phyloP scores from a whole-genome alignment of 2,888 invertebrate genomes.

The Drosophila rubida region DNA sequence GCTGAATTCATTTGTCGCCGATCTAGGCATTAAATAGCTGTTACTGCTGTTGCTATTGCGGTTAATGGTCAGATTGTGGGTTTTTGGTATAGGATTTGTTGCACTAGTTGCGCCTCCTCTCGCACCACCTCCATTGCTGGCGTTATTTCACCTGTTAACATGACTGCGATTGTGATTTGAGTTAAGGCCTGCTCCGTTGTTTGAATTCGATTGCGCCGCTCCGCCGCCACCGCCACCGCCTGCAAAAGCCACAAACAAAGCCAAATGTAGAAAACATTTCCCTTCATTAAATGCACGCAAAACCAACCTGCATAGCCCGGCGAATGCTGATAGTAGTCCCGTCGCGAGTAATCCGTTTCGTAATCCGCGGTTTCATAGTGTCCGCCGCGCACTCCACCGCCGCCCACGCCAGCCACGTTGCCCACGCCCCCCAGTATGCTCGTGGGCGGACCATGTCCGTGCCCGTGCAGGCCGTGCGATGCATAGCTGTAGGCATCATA shows the following conservation, averaged over 20 bases:
- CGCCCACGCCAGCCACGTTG: constrained; percentile 56
- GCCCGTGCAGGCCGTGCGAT: constrained; percentile 64
- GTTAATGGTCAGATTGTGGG: constrained; percentile 55
- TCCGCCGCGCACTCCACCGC: constrained; percentile 52
- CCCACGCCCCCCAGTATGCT: constrained; percentile 67
- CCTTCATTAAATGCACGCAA: neutral
- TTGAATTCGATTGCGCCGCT: constrained; percentile 74
- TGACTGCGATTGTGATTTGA: constrained; percentile 84
- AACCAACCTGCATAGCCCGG: constrained; percentile 82
- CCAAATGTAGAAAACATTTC: neutral
- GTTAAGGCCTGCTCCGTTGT: constrained; percentile 77
- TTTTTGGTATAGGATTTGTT: constrained; percentile 51
- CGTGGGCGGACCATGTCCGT: constrained; percentile 74
- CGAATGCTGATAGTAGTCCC: constrained; percentile 85
- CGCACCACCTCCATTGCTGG: constrained; percentile 64
- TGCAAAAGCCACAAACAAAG: constrained; percentile 19
- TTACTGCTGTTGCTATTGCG: constrained; percentile 23
- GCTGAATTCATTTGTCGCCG: constrained; percentile 47
- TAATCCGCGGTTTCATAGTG: constrained; percentile 84
- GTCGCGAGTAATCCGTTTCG: constrained; percentile 83
- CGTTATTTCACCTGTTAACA: constrained; percentile 84
- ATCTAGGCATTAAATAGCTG: constrained; percentile 40
- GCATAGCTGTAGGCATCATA: constrained; percentile 83
- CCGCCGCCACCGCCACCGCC: constrained; percentile 56
- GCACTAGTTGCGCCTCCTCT: constrained; percentile 56